A percentile compares a stretch with the other conserved stretches of the same genome.
Conservation (phyloP, 1,140 invertebrate genomes). For the Probaryconus sp. region DNA sequence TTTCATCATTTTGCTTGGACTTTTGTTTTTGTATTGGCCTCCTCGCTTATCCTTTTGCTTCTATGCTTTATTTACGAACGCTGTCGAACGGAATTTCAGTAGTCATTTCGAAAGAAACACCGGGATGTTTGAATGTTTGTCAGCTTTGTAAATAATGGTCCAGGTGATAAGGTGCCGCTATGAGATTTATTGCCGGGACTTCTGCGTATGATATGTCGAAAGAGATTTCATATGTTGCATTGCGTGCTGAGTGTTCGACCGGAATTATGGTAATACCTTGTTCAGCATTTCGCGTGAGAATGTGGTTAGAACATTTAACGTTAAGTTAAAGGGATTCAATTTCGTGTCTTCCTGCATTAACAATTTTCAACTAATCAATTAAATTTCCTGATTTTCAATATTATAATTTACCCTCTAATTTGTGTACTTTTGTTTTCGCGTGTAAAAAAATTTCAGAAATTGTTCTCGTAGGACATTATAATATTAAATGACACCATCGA, state of each 20-base stretch:
- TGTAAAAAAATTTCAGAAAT: too few species aligned
- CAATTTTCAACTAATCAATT: too few species aligned
- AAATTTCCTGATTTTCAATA: too few species aligned
- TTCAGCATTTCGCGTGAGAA: too few species aligned
- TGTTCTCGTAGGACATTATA: too few species aligned
- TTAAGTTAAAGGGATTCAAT: too few species aligned
- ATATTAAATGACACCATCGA: too few species aligned
- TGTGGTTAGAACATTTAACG: slow-evolving; percentile 5
- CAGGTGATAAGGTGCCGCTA: slow-evolving; percentile 50
- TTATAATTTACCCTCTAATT: too few species aligned
- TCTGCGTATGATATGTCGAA: slow-evolving; percentile 1
- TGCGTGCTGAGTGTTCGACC: neutral
- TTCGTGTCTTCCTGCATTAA: too few species aligned
- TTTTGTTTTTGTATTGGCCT: slow-evolving; percentile 48
- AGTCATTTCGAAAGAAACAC: slow-evolving; percentile 62
- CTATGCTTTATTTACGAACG: slow-evolving; percentile 47
- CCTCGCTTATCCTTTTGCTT: slow-evolving; percentile 26
- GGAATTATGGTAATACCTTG: slow-evolving; percentile 8
- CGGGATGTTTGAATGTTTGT: slow-evolving; percentile 60
- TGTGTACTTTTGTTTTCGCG: too few species aligned
- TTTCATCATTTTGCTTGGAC: slow-evolving; percentile 33
- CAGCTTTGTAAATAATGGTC: slow-evolving; percentile 62
- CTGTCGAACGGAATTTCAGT: slow-evolving; percentile 56
- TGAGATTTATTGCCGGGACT: slow-evolving; percentile 52
- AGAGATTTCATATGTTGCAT: slow-evolving; percentile 19